Evolutionary conservation across 2,797 vertebrate genomes (phyloP).

Genomic region (Rhabdomys pumilio): DNA sequence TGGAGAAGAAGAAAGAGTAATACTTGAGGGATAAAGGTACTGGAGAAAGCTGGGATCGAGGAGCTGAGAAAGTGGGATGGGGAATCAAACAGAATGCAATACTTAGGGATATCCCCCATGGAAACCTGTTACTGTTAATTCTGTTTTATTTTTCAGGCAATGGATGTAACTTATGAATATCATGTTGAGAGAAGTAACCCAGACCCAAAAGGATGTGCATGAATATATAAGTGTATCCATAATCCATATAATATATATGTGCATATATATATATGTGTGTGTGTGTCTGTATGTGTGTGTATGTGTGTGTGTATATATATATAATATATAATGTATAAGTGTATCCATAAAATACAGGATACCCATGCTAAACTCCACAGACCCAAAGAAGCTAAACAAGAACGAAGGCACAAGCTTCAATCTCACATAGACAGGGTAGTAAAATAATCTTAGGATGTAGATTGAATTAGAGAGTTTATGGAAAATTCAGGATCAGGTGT

Average conservation of each 20-base stretch:
- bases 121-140: neutral
- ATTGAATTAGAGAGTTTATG: neutral
- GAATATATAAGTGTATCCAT: neutral
- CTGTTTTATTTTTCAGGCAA: neutral
- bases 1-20: neutral
- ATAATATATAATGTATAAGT: too few species aligned
- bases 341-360: neutral
- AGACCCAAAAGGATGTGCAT: neutral
- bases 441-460: neutral
- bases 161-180: neutral
- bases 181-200: neutral
- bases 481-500: neutral
- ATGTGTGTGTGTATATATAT: too few species aligned
- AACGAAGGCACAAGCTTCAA: neutral
- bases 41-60: neutral
- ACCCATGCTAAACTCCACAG: neutral
- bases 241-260: too few species aligned
- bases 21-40: neutral
- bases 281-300: too few species aligned
- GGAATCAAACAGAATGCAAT: neutral
- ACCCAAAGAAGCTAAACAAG: neutral
- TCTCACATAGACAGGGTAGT: neutral
- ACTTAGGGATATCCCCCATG: neutral
- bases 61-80: neutral
- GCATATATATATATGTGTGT: too few species aligned